Evolutionary conservation across 1,140 invertebrate species (phyloP).

Genomic region (Achatina immaculata): DNA sequence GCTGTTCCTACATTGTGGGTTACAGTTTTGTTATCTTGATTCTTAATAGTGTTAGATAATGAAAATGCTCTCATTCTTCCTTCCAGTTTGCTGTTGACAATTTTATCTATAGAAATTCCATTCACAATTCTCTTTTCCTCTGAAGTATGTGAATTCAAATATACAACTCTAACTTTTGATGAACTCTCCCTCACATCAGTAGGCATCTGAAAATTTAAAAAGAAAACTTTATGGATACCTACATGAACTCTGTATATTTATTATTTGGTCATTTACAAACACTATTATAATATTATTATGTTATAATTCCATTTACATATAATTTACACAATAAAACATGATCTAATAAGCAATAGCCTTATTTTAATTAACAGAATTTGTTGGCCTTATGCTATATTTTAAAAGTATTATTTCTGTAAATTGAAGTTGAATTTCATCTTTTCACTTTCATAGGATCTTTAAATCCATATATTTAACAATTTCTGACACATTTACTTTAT

Average conservation of each 20-base stretch:
- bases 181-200: conserved; percentile 34
- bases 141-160: conserved; percentile 45
- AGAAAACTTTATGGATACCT: neutral
- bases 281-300: neutral
- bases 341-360: neutral
- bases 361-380: no score
- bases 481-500: neutral
- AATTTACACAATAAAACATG: neutral
- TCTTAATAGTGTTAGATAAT: neutral
- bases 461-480: neutral
- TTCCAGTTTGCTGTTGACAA: conserved; percentile 44
- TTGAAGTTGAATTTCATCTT: neutral
- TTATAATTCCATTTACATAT: neutral
- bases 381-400: no score
- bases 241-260: neutral
- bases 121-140: conserved; percentile 50
- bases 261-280: neutral
- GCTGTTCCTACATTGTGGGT: neutral
- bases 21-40: neutral
- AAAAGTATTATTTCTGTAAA: neutral
- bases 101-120: conserved; percentile 53
- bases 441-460: neutral
- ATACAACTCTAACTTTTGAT: conserved; percentile 49
- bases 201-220: conserved; percentile 16
- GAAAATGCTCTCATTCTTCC: neutral